Evolutionary conservation across 2,113 vertebrate species (phyloP), one percentile per base, ranked within the genome.

Genomic region (Campylomormyrus numenius): DNA sequence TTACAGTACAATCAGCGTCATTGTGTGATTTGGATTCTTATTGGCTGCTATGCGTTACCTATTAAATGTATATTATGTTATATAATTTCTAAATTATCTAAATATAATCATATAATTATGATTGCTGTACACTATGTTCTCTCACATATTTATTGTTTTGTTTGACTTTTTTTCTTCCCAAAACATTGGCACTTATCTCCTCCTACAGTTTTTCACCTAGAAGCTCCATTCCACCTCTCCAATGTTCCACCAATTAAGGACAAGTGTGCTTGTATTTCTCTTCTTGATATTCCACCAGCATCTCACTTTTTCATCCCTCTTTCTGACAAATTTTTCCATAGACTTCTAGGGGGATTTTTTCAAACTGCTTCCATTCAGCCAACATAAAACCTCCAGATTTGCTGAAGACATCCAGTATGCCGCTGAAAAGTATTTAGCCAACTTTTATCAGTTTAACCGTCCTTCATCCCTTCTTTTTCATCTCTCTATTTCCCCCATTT

Each of bases 71-170:
- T 74, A 74, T 35, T 2, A 89, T 21, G 5, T 91, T 88, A 90
- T 90, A 93, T 93, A 91, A 87, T 92, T 90, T 93, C 93, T 93
- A 94, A 89, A 17, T 48, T 21, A 24, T 88, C 91, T 89, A 11
- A 88, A 92, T 90, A 90, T 90, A 91, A 90, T 92, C 91, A 95
- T 92, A 93, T 90, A 90, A 31, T 91, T 90, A 90, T 91, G 92
- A 66, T 66, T 66, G 24, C 58, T 62, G 21, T 62, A n/a, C 24
- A 62, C 56, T 62, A n/a, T 58, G 56, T n/a, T 62, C 24, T n/a
- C 6, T n/a, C 58, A 10, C 58, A 62, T 62, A n/a, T 27, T 27
- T 66, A 66, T 66, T 53, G 15, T 53, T 27, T n/a, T 27, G n/a
- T 62, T 62, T 62, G 1, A 62, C 1, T 62, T 62, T 24, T 24